Base-by-base conservation (phyloP, 2,797 vertebrate species). In the Halcyon chelicuti region DNA sequence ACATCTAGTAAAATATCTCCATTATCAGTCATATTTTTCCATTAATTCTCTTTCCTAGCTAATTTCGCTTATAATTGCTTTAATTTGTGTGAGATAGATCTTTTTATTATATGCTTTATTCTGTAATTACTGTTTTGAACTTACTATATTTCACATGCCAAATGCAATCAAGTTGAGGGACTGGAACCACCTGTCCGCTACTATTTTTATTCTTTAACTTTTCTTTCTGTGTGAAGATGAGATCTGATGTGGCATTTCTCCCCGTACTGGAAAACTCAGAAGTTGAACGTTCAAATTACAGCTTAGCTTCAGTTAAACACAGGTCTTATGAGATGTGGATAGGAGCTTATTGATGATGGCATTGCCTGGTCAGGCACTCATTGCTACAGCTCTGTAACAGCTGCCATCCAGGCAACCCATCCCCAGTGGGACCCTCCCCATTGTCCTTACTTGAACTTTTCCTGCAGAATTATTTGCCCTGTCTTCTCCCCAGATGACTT, bases 61-160 rank as follows among this genome's bases (percentile, higher is more conserved):
- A 65, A 94, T 96, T 95, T 92, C 70, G n/a, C 76, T 78, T 74
- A 17, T 90, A 94, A 94, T 92, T 95, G 37, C 86, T 90, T 90
- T 90, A 39, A 60, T 55, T 95, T 93, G 61, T 65, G 31, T 74
- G 67, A 93, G 25, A 49, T 73, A 72, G 49, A 65, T 76, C 85
- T 94, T 81, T 91, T 82, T 74, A 76, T 94, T n/a, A 14, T 57
- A 74, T 9, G 29, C 44, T 89, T 96, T 96, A 85, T 96, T 94
- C 92, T 90, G 33, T 96, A 95, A 97, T 96, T 94, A 95, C 93
- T 96, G 74, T 93, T 96, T 96, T 95, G 90, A 92, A 77, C 80
- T 65, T 92, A 51, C 31, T 93, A 3, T 85, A 81, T 96, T 95
- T 96, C 88, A 89, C 46, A 91, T 94, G 88, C 84, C 81, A 96